A percentile compares a stretch with the other conserved stretches of the same genome.
phyloP scores from a whole-genome alignment of 2,113 vertebrate species.

The Chiloscyllium plagiosum region DNA sequence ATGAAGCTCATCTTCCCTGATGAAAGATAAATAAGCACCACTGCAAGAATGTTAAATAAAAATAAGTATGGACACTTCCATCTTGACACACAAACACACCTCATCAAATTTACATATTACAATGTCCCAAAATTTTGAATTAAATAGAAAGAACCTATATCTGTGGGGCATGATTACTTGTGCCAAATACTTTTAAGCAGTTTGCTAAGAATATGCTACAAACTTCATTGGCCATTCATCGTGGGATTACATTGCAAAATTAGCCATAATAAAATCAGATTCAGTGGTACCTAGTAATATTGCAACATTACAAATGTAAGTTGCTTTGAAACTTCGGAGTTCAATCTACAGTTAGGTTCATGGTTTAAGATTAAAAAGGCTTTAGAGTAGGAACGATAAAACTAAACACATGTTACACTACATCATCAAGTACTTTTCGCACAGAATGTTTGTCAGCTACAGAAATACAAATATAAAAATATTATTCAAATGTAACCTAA shows the following conservation, averaged over 20 bases:
- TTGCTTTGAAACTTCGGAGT: background rate
- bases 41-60: constrained; percentile 6
- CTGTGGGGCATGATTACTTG: background rate
- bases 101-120: constrained; percentile 5
- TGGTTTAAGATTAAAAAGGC: constrained; percentile 26
- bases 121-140: background rate
- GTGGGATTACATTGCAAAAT: background rate
- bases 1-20: constrained; percentile 23
- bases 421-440: constrained; percentile 25
- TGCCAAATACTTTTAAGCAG: background rate
- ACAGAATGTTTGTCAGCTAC: background rate
- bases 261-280: background rate
- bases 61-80: constrained; percentile 15
- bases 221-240: background rate
- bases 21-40: constrained; percentile 23
- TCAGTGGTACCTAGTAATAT: background rate
- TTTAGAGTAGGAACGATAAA: constrained; percentile 11
- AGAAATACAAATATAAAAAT: constrained; percentile 32
- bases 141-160: background rate
- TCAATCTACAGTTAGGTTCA: background rate
- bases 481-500: constrained; percentile 35
- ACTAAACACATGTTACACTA: background rate
- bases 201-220: background rate
- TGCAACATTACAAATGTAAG: background rate
- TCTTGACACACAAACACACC: background rate